A percentile compares a stretch with the other conserved stretches of the same genome.
Conservation (phyloP, 2,888 invertebrate species). For the Hipparchia semele region DNA sequence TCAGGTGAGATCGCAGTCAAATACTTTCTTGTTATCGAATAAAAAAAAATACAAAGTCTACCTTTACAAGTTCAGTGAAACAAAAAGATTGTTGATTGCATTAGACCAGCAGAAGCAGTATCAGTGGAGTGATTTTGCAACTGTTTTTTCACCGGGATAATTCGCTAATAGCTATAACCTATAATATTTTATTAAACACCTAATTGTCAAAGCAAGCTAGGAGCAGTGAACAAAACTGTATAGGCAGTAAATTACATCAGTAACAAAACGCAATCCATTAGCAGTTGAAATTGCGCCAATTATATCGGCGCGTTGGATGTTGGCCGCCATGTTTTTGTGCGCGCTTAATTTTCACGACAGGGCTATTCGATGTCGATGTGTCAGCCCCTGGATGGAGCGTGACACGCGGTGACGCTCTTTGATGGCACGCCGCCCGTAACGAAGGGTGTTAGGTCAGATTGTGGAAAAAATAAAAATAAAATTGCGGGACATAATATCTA, state of each 20-base stretch:
- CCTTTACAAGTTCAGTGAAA: no score
- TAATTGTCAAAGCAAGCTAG: no score
- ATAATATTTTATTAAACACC: no score
- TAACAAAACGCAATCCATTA: constrained; percentile 37
- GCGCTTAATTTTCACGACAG: constrained; percentile 66
- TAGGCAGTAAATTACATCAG: constrained; percentile 29
- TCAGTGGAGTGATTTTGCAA: no score
- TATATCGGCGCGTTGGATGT: constrained; percentile 52
- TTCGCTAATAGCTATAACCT: no score
- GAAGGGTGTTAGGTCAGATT: constrained; percentile 24
- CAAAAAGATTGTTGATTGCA: no score
- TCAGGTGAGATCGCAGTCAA: no score
- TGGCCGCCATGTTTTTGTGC: constrained; percentile 41
- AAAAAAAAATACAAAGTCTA: no score
- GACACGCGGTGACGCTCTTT: constrained; percentile 60
- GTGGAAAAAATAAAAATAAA: background rate
- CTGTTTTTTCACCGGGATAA: no score
- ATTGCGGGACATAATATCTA: background rate
- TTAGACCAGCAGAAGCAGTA: no score
- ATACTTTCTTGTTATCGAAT: no score
- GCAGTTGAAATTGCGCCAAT: constrained; percentile 49
- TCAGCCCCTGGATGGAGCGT: constrained; percentile 57
- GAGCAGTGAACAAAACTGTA: background rate
- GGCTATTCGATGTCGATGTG: constrained; percentile 62
- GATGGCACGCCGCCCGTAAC: constrained; percentile 46